Evolutionary conservation across 2,888 invertebrate species (phyloP), one percentile per base, ranked within the genome.

Genomic region (Lasioglossum leucozonium): DNA sequence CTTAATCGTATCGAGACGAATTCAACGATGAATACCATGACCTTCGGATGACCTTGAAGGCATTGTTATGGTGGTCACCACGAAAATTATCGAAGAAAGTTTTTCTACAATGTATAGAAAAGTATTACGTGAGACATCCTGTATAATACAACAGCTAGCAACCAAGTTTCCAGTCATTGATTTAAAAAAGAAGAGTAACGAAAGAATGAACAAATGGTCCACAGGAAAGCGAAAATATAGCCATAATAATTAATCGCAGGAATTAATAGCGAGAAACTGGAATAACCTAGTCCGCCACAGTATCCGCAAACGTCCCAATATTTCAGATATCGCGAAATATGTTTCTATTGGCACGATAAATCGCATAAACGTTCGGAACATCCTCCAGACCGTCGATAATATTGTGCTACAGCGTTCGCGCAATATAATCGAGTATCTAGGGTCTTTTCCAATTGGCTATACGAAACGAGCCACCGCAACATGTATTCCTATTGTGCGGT

Each of bases 301-400:
- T n/a, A 55, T 55, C n/a, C 55, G n/a, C n/a, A 11, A 55, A n/a
- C 55, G 55, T 55, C 3, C 55, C 55, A 55, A 55, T 55, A 55
- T 55, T 55, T 55, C 55, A 55, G 55, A 55, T 55, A 55, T n/a
- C n/a, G 55, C 11, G 65, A 18, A 51, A 69, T 77, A 55, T n/a
- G 55, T 77, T 40, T 34, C 34, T 42, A 40, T 40, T n/a, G 55
- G 55, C 77, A 22, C n/a, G n/a, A 44, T 30, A 30, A 72, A 72
- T 72, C 42, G 40, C 58, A 72, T 78, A 71, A 55, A n/a, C n/a
- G 55, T 55, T 55, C 1, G 55, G 55, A n/a, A 55, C 55, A n/a
- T 55, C 55, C 55, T 55, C 55, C 55, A 55, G 55, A 55, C n/a
- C 55, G 55, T 55, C n/a, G 55, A n/a, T 55, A 55, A 55, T 55